These are phyloP conservation scores for Clusia tigrina DNA, from an alignment of 2,888 invertebrate species.

Conservation along the genomic window DNA sequence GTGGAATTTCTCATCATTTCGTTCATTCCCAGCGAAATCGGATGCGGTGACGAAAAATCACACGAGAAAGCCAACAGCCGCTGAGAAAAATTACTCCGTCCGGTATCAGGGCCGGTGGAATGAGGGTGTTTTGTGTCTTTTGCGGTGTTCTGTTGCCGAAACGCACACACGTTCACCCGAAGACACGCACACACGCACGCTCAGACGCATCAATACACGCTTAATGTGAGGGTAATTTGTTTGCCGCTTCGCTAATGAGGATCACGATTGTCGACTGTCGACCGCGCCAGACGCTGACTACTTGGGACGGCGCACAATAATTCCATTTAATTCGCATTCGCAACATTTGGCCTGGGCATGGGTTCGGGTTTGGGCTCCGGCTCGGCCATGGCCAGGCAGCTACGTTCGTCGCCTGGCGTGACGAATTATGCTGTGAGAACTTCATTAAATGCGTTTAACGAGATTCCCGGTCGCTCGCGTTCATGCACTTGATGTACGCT, in stretches of 20 bases:
- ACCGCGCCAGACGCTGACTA: not conserved
- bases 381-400: not conserved
- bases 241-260: constrained; percentile 15
- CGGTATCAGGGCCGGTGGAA: constrained; percentile 15
- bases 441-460: constrained; percentile 6
- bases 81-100: constrained; percentile 1
- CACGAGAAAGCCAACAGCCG: constrained; percentile 56
- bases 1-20: not conserved
- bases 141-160: not conserved
- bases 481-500: no score
- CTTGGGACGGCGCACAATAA: not conserved
- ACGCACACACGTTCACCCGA: not conserved
- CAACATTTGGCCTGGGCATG: not conserved
- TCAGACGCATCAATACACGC: not conserved
- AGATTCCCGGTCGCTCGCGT: constrained; percentile 6
- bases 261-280: not conserved
- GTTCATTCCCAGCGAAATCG: constrained; percentile 29
- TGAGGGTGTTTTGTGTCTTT: constrained; percentile 27
- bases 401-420: constrained; percentile 4
- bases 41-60: constrained; percentile 43
- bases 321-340: not conserved
- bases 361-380: not conserved
- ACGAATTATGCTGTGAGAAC: constrained; percentile 11
- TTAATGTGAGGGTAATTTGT: constrained; percentile 18
- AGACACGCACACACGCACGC: no score